These are phyloP conservation scores for Trilocha varians DNA, from an alignment of 2,888 invertebrate genomes.

Conservation along the genomic window DNA sequence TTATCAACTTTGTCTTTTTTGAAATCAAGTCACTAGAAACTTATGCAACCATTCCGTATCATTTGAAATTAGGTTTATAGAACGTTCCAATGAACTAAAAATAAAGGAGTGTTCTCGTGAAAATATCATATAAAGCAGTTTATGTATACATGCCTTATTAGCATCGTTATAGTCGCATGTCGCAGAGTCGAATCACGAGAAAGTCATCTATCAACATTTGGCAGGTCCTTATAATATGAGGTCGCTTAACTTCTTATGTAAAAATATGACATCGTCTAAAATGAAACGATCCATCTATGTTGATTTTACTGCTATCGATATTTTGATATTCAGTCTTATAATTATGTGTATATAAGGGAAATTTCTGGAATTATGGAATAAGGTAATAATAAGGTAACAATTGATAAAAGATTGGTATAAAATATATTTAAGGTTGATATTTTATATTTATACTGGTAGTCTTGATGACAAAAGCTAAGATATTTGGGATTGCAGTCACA, in stretches of 20 bases:
- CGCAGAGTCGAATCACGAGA: neutral
- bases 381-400: too few relatives aligned
- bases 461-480: too few relatives aligned
- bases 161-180: neutral
- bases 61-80: too few relatives aligned
- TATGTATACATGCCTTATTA: neutral
- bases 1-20: too few relatives aligned
- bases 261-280: neutral
- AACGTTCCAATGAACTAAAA: neutral
- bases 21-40: too few relatives aligned
- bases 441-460: too few relatives aligned
- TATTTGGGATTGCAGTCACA: too few relatives aligned
- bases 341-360: too few relatives aligned
- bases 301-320: neutral
- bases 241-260: neutral
- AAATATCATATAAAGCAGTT: neutral
- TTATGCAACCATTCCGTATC: too few relatives aligned
- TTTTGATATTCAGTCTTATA: neutral
- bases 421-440: too few relatives aligned
- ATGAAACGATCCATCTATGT: neutral
- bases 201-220: slow-evolving; percentile 33
- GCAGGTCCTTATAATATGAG: slow-evolving; percentile 19
- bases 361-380: too few relatives aligned
- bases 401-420: too few relatives aligned
- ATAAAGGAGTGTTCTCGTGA: neutral